Percentiles rank a stretch among this genome's conserved stretches.
Conservation (phyloP, 2,888 invertebrate species). For the Leptinotarsa haldemani region DNA sequence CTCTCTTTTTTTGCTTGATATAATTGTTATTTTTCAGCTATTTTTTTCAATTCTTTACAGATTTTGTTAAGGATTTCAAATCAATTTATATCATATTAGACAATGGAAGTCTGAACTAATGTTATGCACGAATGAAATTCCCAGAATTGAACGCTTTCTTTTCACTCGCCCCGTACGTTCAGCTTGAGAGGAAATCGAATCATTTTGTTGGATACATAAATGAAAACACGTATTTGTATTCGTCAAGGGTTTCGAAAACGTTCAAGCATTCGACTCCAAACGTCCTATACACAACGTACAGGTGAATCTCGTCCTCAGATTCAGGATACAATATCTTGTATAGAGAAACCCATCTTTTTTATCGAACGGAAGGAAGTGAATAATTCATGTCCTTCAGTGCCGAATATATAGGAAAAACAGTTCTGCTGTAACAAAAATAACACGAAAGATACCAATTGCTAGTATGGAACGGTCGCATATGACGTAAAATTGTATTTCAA, state of each 20-base stretch:
- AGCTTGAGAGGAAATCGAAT: no score
- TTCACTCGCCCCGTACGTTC: no score
- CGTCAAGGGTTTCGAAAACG: background rate
- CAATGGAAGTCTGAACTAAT: no score
- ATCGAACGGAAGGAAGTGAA: constrained; percentile 32
- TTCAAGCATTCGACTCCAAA: background rate
- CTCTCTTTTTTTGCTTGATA: no score
- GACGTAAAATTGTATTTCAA: background rate
- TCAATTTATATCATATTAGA: no score
- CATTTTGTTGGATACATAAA: no score
- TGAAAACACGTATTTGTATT: background rate
- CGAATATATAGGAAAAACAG: constrained; percentile 28
- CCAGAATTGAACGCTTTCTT: no score
- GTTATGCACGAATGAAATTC: no score
- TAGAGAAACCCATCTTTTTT: constrained; percentile 33
- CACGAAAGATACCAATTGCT: constrained; percentile 33
- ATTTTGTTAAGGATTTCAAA: no score
- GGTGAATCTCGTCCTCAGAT: constrained; percentile 16
- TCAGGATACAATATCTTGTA: constrained; percentile 25
- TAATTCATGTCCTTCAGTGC: constrained; percentile 40
- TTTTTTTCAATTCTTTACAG: no score
- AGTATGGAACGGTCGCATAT: background rate
- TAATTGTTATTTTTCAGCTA: no score
- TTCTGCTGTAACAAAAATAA: constrained; percentile 29
- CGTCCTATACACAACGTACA: background rate